Base-by-base conservation (phyloP, 2,797 vertebrate genomes). In the Hypotaenidia philippensis region DNA sequence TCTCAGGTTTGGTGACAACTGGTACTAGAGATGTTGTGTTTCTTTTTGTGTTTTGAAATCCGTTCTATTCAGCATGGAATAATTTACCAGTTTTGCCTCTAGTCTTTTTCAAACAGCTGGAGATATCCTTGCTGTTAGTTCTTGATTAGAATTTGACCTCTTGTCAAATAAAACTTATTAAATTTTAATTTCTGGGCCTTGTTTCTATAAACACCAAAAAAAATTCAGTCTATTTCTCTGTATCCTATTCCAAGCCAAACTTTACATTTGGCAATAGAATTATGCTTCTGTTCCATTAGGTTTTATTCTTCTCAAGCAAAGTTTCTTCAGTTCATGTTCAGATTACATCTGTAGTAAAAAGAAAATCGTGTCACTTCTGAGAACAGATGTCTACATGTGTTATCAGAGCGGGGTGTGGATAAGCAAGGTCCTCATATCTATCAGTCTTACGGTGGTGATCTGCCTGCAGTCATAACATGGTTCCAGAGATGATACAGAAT, bases 401-500 rank as follows among this genome's bases (percentile, higher is more conserved):
- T 93, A 80, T 4, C n/a, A 72, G 41, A 87, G 38, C 0, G 1
- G 17, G 60, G 14, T 63, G 52, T 92, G 72, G 60, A 41, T 80
- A 74, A 80, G 47, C 59, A 70, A 74, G 86, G 66, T 59, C 34
- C 27, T 70, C 13, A 1, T 66, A 61, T 80, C 71, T 69, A 12
- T 91, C 55, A 32, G 59, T 82, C 40, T 53, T 82, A 56, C 0
- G 5, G 55, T 65, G 32, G 75, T 76, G 79, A 29, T 63, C 83
- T 88, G 76, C 68, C 86, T 91, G 57, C 34, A 55, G 83, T 77
- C 52, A 77, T 91, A 83, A 66, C 29, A 3, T 41, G 52, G 60
- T 31, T 88, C 34, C 56, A 86, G 71, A 95, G 83, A 90, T 74
- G 34, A 86, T 88, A 80, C 52, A 70, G 91, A 88, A 83, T 94